phyloP scores from a whole-genome alignment of 2,888 invertebrate species.

The Heteromyza rotundicornis region DNA sequence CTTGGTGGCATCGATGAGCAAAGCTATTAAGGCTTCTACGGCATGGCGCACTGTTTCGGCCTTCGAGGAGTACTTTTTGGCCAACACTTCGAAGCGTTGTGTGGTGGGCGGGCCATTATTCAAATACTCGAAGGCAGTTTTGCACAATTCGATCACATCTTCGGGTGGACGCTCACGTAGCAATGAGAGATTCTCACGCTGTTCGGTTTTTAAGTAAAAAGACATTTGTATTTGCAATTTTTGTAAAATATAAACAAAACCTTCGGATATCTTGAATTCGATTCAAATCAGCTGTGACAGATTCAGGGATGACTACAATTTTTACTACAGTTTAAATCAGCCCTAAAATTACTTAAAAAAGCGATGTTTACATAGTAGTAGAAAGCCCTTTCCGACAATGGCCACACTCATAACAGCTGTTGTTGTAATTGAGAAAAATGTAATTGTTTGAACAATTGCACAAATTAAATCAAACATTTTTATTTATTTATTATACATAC shows the following conservation, averaged over 20 bases:
- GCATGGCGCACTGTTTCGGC: constrained; percentile 64
- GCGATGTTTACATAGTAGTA: too few species aligned
- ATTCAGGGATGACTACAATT: too few species aligned
- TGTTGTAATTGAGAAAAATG: constrained; percentile 2
- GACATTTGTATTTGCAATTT: too few species aligned
- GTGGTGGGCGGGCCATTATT: constrained; percentile 68
- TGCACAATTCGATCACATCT: constrained; percentile 71
- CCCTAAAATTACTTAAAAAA: too few species aligned
- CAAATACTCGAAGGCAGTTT: constrained; percentile 68
- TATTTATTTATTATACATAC: constrained; percentile 19
- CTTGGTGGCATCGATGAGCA: constrained; percentile 75
- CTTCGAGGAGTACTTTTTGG: constrained; percentile 65
- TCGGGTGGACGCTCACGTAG: constrained; percentile 65
- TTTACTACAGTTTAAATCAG: too few species aligned
- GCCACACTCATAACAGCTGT: constrained; percentile 4
- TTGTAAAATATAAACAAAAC: too few species aligned
- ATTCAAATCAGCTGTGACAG: too few species aligned
- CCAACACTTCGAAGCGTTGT: constrained; percentile 61
- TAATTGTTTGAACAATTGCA: not conserved
- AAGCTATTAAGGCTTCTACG: constrained; percentile 75
- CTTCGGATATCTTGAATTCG: too few species aligned
- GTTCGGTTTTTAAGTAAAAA: constrained; percentile 64
- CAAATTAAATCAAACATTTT: not conserved
- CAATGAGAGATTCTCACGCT: constrained; percentile 67
- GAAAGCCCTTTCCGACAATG: too few species aligned